These are phyloP conservation scores for Panagrolaimus sp. DNA, from an alignment of 1,140 invertebrate species.

Conservation along the genomic window DNA sequence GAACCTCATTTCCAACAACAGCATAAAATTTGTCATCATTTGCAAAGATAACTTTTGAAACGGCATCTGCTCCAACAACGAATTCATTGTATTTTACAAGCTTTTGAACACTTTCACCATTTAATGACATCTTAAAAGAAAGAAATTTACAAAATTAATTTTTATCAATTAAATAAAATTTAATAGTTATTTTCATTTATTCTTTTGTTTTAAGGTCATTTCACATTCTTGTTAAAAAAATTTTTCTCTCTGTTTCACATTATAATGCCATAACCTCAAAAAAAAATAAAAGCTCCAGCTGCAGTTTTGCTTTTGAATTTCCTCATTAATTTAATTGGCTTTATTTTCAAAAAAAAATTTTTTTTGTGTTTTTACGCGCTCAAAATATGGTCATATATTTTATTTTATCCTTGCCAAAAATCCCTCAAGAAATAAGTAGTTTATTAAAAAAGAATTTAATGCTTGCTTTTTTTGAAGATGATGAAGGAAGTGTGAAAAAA, in stretches of 20 bases:
- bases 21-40: slow-evolving; percentile 22
- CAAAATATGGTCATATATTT: too few species aligned
- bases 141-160: too few species aligned
- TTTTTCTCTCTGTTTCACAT: not conserved
- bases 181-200: too few species aligned
- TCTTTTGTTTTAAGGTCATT: slow-evolving; percentile 12
- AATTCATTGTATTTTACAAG: slow-evolving; percentile 24
- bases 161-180: not conserved
- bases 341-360: slow-evolving; percentile 4
- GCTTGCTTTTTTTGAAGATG: too few species aligned
- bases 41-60: slow-evolving; percentile 22
- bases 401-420: too few species aligned
- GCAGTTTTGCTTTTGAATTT: too few species aligned
- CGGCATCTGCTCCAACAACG: slow-evolving; percentile 20
- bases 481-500: too few species aligned
- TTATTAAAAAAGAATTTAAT: too few species aligned
- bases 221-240: slow-evolving; percentile 2
- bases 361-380: too few species aligned
- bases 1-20: slow-evolving; percentile 24
- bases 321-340: slow-evolving; percentile 17
- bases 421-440: too few species aligned
- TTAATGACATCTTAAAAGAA: slow-evolving; percentile 20
- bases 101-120: slow-evolving; percentile 15
- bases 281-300: too few species aligned
- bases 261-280: too few species aligned